Evolutionary conservation across 1,140 invertebrate genomes (phyloP), one percentile per base, ranked within the genome.

Genomic region (Pissodes strobi): DNA sequence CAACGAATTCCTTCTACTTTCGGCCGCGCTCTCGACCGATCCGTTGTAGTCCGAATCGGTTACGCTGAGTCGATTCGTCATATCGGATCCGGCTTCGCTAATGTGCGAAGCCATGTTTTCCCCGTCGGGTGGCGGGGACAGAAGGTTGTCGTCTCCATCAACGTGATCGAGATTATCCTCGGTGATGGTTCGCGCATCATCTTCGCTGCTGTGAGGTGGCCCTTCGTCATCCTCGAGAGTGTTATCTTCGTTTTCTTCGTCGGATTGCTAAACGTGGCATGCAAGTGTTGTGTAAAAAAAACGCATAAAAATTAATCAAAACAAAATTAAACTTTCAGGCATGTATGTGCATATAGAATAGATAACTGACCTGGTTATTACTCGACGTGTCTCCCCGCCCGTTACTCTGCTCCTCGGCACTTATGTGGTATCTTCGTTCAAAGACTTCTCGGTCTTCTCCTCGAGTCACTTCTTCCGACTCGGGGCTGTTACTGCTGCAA

Each of bases 341-440:
- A n/a, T n/a, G n/a, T n/a, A n/a, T n/a, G n/a, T n/a, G n/a, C n/a
- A n/a, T n/a, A n/a, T n/a, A n/a, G n/a, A n/a, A n/a, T n/a, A n/a
- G n/a, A 39, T n/a, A 43, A 64, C 64, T 55, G 22, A 71, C 70
- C 66, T 71, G 70, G 53, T 58, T 69, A 43, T 48, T 48, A 39
- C 49, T 69, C 9, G 69, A 52, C 38, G 43, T 57, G 17, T 74
- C 72, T 15, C 70, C 70, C 15, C 67, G 48, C n/a, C 63, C 67
- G 49, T 67, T 70, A 27, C 51, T 72, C 18, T 65, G 60, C 46
- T 82, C 82, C 69, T 89, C 86, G 2, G 83, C 85, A 76, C 89
- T 91, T 69, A 98, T 96, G 79, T 98, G 95, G 82, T 94, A 95
- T 70, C 95, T 83, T 72, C 93, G 82, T 79, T 94, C 88, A 83